Evolutionary conservation across 1,140 invertebrate genomes (phyloP).

Genomic region (Macrocentrus cingulum): DNA sequence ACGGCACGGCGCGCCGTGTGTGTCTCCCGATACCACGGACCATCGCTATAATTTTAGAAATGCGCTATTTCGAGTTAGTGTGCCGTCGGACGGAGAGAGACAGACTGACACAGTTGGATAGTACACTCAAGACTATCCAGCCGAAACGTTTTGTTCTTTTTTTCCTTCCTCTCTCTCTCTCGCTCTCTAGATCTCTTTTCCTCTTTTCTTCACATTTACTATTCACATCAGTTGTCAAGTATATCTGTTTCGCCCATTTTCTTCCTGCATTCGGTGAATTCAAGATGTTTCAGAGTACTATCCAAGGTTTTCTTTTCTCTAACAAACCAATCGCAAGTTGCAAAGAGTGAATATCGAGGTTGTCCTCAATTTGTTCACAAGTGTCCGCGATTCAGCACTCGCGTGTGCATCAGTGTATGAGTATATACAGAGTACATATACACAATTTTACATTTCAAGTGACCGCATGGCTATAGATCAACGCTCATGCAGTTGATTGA

Average conservation of each 20-base stretch:
- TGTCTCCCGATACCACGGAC: constrained; percentile 14
- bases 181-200: not conserved
- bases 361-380: constrained; percentile 7
- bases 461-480: too few relatives aligned
- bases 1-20: not conserved
- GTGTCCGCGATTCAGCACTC: not conserved
- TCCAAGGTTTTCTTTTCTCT: not conserved
- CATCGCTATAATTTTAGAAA: constrained; percentile 27
- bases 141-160: constrained; percentile 14
- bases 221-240: not conserved
- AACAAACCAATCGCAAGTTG: constrained; percentile 21
- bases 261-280: not conserved
- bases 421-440: not conserved
- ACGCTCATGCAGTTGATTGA: too few relatives aligned
- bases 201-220: constrained; percentile 1
- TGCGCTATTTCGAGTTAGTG: constrained; percentile 25
- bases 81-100: constrained; percentile 17
- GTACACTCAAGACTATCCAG: constrained; percentile 8
- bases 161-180: not conserved
- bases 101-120: constrained; percentile 18
- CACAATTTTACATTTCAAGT: too few relatives aligned
- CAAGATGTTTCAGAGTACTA: not conserved
- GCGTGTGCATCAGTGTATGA: not conserved
- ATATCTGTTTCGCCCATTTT: not conserved
- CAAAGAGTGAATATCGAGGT: constrained; percentile 1